These are phyloP conservation scores for Dysdera silvatica DNA, from an alignment of 1,140 invertebrate genomes.

Conservation along the genomic window DNA sequence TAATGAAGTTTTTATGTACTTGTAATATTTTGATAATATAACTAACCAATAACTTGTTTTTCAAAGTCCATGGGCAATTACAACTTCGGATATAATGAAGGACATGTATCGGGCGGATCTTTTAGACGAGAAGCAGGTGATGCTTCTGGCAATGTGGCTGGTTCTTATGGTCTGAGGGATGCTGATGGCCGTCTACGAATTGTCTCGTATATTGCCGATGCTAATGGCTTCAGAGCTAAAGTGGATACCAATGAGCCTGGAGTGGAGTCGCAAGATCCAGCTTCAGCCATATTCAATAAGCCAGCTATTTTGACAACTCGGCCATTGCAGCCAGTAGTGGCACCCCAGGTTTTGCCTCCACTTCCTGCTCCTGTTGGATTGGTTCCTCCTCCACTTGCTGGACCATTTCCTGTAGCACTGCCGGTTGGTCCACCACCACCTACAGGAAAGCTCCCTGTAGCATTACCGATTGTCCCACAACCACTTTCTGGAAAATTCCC, in stretches of 20 bases:
- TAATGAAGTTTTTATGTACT: no score
- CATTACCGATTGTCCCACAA: not conserved
- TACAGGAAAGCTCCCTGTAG: not conserved
- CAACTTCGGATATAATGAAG: constrained; percentile 36
- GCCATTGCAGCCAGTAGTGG: constrained; percentile 13
- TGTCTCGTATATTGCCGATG: constrained; percentile 39
- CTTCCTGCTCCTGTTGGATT: constrained; percentile 14
- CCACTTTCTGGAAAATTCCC: not conserved
- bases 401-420: not conserved
- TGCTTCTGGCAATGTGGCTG: constrained; percentile 32
- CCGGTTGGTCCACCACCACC: constrained; percentile 3
- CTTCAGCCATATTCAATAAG: constrained; percentile 34
- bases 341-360: constrained; percentile 2
- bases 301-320: constrained; percentile 23
- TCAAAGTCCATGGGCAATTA: no score
- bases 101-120: constrained; percentile 35
- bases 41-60: no score
- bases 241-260: constrained; percentile 33
- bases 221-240: constrained; percentile 34
- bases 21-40: no score
- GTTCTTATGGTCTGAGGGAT: constrained; percentile 35
- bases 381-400: not conserved
- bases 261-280: constrained; percentile 34
- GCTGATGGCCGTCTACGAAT: constrained; percentile 34
- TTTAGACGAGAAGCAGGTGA: constrained; percentile 35